These are phyloP conservation scores for Dryobotodes eremita DNA, from an alignment of 2,888 invertebrate species.

Conservation along the genomic window DNA sequence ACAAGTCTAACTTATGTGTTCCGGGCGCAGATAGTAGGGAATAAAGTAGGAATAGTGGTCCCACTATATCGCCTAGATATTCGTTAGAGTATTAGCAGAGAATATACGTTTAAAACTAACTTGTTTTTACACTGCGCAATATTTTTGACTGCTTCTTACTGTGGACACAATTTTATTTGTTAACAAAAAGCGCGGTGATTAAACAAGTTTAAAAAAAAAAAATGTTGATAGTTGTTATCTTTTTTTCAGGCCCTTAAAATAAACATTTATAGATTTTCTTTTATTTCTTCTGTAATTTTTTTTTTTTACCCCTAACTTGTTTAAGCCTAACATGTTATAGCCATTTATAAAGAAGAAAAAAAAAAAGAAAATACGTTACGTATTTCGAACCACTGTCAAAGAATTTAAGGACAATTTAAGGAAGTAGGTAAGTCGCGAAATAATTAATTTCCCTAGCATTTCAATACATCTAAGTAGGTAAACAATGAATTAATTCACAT, in stretches of 20 bases:
- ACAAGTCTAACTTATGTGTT: constrained; percentile 56
- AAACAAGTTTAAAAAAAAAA: neutral
- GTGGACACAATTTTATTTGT: neutral
- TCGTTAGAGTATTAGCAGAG: constrained; percentile 23
- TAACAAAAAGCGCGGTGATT: too few relatives aligned
- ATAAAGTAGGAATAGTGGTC: constrained; percentile 38
- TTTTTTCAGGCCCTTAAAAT: neutral
- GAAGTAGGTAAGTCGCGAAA: too few relatives aligned
- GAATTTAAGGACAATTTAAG: neutral
- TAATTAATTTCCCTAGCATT: neutral
- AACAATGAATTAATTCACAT: too few relatives aligned
- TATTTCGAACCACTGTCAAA: neutral
- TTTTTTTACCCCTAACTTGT: too few relatives aligned
- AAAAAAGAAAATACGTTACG: too few relatives aligned
- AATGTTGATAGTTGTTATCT: neutral
- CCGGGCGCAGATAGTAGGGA: constrained; percentile 35
- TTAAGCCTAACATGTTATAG: too few relatives aligned
- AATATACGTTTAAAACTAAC: neutral
- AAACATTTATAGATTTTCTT: neutral
- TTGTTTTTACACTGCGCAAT: neutral
- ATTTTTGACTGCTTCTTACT: neutral
- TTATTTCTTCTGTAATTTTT: neutral
- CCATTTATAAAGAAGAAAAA: too few relatives aligned
- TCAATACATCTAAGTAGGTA: too few relatives aligned
- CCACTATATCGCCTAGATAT: constrained; percentile 28